These are phyloP conservation scores for Tetranychus piercei DNA, from an alignment of 2,888 invertebrate genomes.

Conservation along the genomic window DNA sequence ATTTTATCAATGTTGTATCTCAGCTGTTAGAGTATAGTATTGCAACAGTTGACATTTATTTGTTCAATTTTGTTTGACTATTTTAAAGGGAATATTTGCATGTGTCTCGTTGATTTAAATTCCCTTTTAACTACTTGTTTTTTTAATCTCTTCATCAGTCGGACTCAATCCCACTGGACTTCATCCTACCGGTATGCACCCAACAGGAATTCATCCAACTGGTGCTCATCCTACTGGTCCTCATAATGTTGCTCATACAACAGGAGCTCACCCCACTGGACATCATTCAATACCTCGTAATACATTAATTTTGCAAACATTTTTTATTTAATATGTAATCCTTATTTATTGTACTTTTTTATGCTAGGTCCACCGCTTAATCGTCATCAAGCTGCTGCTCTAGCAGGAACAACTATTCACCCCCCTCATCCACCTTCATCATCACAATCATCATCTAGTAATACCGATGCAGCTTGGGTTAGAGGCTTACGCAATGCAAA, in stretches of 20 bases:
- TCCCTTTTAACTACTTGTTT: no score
- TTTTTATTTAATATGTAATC: no score
- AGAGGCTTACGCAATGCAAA: slow-evolving; percentile 82
- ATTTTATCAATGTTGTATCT: no score
- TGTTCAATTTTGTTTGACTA: background rate
- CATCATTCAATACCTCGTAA: no score
- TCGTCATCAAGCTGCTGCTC: background rate
- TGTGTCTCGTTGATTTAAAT: no score
- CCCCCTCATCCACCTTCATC: slow-evolving; percentile 17
- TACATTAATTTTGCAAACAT: no score
- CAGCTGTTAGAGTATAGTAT: no score
- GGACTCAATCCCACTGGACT: background rate
- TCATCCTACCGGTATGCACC: slow-evolving; percentile 48
- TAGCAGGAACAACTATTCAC: slow-evolving; percentile 10
- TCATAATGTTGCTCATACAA: background rate
- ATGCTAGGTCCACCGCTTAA: background rate
- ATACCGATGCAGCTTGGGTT: slow-evolving; percentile 71
- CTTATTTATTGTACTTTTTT: background rate
- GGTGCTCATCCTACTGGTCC: slow-evolving; percentile 13
- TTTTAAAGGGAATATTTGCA: background rate
- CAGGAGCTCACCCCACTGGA: no score
- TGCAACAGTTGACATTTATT: no score
- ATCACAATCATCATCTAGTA: slow-evolving; percentile 12
- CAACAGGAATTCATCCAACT: background rate
- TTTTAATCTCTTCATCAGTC: background rate